These are phyloP conservation scores for Leptopilina drosophilae DNA, from an alignment of 2,888 invertebrate species.

Conservation along the genomic window DNA sequence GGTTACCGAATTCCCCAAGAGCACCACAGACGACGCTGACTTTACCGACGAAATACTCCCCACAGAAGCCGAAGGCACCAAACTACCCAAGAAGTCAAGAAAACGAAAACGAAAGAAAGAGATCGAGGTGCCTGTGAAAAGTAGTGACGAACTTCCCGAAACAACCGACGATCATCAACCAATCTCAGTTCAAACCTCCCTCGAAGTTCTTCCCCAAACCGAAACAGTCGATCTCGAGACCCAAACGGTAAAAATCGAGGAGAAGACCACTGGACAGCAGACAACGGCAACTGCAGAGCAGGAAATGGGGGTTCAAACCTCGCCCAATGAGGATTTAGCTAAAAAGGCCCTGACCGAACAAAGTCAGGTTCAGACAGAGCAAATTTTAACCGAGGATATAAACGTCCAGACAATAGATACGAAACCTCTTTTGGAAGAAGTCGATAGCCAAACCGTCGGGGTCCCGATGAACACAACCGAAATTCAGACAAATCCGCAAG, in stretches of 20 bases:
- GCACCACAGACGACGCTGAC: constrained; percentile 71
- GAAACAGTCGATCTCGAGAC: constrained; percentile 71
- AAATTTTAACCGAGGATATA: constrained; percentile 73
- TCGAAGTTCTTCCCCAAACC: constrained; percentile 76
- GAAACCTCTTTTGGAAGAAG: constrained; percentile 64
- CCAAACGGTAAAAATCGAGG: constrained; percentile 79
- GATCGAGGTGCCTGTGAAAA: constrained; percentile 43
- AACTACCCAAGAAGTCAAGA: constrained; percentile 72
- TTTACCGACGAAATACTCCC: constrained; percentile 75
- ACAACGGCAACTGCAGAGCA: constrained; percentile 81
- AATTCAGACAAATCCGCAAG: constrained; percentile 68
- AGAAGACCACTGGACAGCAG: constrained; percentile 75
- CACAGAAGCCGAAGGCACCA: constrained; percentile 71
- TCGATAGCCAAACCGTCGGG: constrained; percentile 77
- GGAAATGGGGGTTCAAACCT: constrained; percentile 75
- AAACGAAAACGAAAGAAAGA: constrained; percentile 77
- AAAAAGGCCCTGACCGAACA: no score
- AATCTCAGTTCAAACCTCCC: constrained; percentile 80
- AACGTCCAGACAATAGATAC: constrained; percentile 74
- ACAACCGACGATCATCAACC: constrained; percentile 74
- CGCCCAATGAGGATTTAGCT: constrained; percentile 58
- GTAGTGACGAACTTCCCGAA: constrained; percentile 54
- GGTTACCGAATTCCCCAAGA: constrained; percentile 77
- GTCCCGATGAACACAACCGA: constrained; percentile 62
- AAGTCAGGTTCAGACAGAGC: constrained; percentile 66